phyloP scores from a whole-genome alignment of 2,888 invertebrate species.

The Sinotaia quadrata region DNA sequence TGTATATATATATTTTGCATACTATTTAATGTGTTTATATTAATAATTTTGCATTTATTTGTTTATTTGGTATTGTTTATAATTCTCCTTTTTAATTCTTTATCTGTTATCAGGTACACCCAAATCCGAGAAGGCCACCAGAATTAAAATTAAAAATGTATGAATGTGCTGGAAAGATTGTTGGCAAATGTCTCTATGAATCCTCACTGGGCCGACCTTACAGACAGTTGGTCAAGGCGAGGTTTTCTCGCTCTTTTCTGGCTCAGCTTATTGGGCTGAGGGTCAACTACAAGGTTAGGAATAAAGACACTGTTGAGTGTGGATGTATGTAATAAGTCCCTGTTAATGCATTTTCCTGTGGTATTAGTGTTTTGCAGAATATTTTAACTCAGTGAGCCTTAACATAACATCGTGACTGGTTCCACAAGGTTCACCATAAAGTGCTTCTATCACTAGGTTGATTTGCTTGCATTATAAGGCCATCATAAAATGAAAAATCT shows the following conservation, averaged over 20 bases:
- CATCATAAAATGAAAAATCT: too few relatives aligned
- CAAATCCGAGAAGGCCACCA: conserved; percentile 81
- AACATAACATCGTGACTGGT: too few relatives aligned
- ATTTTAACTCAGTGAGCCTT: too few relatives aligned
- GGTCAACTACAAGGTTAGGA: conserved; percentile 91
- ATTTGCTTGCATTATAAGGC: too few relatives aligned
- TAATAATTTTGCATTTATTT: not conserved
- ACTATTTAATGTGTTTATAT: not conserved
- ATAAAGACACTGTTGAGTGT: too few relatives aligned
- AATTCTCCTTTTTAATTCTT: not conserved
- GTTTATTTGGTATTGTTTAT: not conserved
- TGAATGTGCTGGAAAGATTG: conserved; percentile 91
- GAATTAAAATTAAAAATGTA: conserved; percentile 89
- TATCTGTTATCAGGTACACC: conserved; percentile 79
- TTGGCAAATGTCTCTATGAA: conserved; percentile 95
- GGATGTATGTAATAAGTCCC: too few relatives aligned
- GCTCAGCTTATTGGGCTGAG: conserved; percentile 94
- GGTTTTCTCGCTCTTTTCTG: conserved; percentile 91
- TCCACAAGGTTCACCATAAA: too few relatives aligned
- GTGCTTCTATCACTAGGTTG: too few relatives aligned
- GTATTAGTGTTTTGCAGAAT: too few relatives aligned
- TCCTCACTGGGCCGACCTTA: conserved; percentile 91
- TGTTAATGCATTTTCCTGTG: too few relatives aligned
- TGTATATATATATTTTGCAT: not conserved
- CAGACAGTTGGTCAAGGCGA: conserved; percentile 89